A percentile compares a stretch with the other conserved stretches of the same genome.
These are phyloP conservation scores for Leucania comma DNA, from an alignment of 2,888 invertebrate species.

Conservation along the genomic window DNA sequence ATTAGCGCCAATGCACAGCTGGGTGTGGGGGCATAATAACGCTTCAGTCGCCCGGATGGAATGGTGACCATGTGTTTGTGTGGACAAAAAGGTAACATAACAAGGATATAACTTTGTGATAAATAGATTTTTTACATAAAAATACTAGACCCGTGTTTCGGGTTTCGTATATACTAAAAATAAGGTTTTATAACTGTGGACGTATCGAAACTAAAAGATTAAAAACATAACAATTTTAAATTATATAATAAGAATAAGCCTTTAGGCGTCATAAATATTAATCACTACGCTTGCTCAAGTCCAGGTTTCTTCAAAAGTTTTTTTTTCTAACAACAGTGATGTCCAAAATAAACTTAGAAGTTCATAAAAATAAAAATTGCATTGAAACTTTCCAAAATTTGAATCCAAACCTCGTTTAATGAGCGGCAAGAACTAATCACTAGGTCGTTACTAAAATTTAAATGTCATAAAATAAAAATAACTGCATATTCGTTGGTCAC, in stretches of 20 bases:
- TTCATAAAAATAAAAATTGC: neutral
- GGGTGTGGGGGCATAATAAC: too few species aligned
- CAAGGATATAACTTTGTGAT: too few species aligned
- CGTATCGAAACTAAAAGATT: neutral
- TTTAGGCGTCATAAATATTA: neutral
- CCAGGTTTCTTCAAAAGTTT: too few species aligned
- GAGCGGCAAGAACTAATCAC: neutral
- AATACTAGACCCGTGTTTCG: too few species aligned
- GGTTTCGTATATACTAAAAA: too few species aligned
- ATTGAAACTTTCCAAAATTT: neutral
- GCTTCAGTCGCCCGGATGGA: too few species aligned
- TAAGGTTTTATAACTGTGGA: too few species aligned
- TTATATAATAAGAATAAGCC: neutral
- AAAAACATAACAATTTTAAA: conserved; percentile 27
- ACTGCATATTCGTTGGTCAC: neutral
- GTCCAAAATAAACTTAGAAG: neutral
- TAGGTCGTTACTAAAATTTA: neutral
- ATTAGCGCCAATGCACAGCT: too few species aligned
- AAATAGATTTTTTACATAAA: too few species aligned
- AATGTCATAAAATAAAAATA: conserved; percentile 8
- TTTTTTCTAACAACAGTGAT: neutral
- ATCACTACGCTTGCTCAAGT: too few species aligned
- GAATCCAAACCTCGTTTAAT: neutral
- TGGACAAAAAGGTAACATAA: too few species aligned
- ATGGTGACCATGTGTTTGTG: too few species aligned